Evolutionary conservation across 2,113 vertebrate species (phyloP), one percentile per base, ranked within the genome.

Genomic region (Dicrurus megarhynchus): DNA sequence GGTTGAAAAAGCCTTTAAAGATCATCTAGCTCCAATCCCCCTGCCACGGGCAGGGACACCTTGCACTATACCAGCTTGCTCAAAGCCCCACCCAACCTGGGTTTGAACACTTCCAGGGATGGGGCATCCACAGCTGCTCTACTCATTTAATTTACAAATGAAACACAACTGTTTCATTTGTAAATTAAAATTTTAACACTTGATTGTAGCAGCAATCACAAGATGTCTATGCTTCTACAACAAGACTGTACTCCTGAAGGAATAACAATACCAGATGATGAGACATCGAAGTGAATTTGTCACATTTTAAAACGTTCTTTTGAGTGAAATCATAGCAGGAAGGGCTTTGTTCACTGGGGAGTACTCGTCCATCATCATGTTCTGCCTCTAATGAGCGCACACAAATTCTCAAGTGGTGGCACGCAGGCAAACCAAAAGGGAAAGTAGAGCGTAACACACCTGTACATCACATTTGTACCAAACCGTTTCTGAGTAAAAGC

Each of bases 201-300:
- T 74, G 20, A 46, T 27, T 80, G 55, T 16, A 60, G 92, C 19
- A 44, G 68, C 39, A 67, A 50, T 7, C 49, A 50, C 61, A 85
- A 61, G 10, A 47, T 68, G 39, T 27, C 74, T 57, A 2, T 23
- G 24, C 18, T 79, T 74, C 71, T 61, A 69, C 24, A 73, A 23
- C 41, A 79, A 46, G 41, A 68, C 11, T 6, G 0, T 63, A 21
- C 18, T 90, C 50, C 87, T 67, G 61, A 68, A 76, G 26, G 27
- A 80, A 27, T n/a, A 71, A 52, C 37, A n/a, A 44, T 28, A 46
- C 28, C 53, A 89, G 44, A n/a, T 0, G 0, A 67, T 0, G 3
- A 90, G n/a, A 55, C 0, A 5, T 35, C 1, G 0, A 61, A 83
- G 20, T 33, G 19, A 55, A 83, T 32, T 73, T 76, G 30, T 70